Conservation (phyloP, 2,888 invertebrate genomes). For the Meteorus cinctellus region DNA sequence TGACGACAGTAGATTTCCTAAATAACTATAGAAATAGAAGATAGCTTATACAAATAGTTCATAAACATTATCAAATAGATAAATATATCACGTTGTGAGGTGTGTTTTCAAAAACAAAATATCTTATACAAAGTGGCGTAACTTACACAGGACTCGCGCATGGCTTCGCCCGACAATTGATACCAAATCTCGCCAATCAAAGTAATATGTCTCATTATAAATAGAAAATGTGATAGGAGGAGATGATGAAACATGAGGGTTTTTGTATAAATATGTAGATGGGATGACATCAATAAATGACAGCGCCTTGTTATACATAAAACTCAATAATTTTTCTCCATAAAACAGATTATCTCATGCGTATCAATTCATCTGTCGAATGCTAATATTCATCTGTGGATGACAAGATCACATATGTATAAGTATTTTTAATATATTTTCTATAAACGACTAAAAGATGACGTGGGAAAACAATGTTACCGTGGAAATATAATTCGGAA, state of each 20-base stretch:
- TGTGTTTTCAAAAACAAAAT: constrained; percentile 69
- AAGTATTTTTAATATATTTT: not conserved
- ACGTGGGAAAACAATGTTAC: not conserved
- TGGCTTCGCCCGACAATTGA: constrained; percentile 72
- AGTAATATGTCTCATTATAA: constrained; percentile 69
- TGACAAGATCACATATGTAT: not conserved
- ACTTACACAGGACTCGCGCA: constrained; percentile 58
- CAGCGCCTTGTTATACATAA: constrained; percentile 51
- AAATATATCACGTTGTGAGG: constrained; percentile 63
- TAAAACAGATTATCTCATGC: constrained; percentile 33
- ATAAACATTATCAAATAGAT: constrained; percentile 64
- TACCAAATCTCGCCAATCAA: constrained; percentile 72
- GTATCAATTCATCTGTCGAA: constrained; percentile 50
- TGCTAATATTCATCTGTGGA: constrained; percentile 47
- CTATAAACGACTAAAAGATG: not conserved
- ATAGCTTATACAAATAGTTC: constrained; percentile 63
- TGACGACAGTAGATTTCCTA: not conserved
- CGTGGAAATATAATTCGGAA: not conserved
- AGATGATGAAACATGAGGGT: not conserved
- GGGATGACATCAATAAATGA: constrained; percentile 55
- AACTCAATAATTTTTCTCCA: constrained; percentile 22
- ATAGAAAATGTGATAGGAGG: constrained; percentile 23
- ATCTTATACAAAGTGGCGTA: constrained; percentile 67
- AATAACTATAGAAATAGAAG: constrained; percentile 13
- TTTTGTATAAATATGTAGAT: constrained; percentile 24